phyloP scores from a whole-genome alignment of 2,888 invertebrate genomes.

The Latrodectus elegans region DNA sequence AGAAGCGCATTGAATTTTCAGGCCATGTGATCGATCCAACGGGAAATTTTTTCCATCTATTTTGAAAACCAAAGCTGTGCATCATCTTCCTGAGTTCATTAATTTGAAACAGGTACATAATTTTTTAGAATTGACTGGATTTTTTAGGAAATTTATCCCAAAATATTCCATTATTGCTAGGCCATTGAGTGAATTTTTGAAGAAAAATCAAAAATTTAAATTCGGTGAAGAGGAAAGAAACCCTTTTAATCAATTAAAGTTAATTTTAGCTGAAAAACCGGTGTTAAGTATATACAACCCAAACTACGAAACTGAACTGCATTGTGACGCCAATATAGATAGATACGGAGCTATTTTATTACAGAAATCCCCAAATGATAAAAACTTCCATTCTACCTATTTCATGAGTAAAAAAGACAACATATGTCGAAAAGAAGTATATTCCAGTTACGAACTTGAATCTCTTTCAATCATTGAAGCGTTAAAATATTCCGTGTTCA shows the following conservation, averaged over 20 bases:
- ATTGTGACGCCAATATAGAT: conserved; percentile 18
- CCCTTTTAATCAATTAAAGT: too few relatives aligned
- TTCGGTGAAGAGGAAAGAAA: too few relatives aligned
- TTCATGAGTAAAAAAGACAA: conserved; percentile 12
- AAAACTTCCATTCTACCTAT: too few relatives aligned
- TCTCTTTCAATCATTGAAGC: background rate
- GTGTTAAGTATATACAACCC: conserved; percentile 18
- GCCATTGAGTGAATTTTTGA: too few relatives aligned
- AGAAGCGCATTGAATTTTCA: conserved; percentile 17
- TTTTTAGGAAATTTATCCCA: too few relatives aligned
- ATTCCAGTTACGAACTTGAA: too few relatives aligned
- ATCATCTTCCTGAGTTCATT: too few relatives aligned
- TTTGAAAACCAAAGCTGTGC: background rate
- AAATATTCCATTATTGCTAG: too few relatives aligned
- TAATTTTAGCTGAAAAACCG: too few relatives aligned
- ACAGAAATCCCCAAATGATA: too few relatives aligned
- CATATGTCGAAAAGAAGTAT: conserved; percentile 25
- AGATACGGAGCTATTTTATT: too few relatives aligned
- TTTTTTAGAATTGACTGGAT: conserved; percentile 7
- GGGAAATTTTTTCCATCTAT: conserved; percentile 22
- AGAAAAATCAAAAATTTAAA: too few relatives aligned
- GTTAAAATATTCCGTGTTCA: conserved; percentile 4
- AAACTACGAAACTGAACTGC: conserved; percentile 18
- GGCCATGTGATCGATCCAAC: conserved; percentile 31
- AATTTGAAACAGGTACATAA: conserved; percentile 10